Conservation (phyloP, 1,140 invertebrate species). For the Brachionus sp. region DNA sequence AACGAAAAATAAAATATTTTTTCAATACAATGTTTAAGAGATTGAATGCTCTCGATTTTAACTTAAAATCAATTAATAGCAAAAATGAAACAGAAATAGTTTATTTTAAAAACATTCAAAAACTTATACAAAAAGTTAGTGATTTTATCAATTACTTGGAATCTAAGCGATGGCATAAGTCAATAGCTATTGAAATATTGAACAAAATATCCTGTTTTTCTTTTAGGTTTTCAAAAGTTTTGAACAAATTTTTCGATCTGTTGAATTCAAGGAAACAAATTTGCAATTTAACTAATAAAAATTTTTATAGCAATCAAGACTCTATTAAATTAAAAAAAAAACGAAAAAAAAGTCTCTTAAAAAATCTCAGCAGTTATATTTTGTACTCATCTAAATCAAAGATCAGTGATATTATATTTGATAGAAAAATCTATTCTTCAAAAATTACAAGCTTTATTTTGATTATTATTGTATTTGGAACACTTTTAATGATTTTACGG, state of each 20-base stretch:
- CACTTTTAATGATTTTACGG: background rate
- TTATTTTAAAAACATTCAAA: background rate
- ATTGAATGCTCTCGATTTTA: background rate
- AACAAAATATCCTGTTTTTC: background rate
- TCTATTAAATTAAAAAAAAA: background rate
- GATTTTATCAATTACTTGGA: slow-evolving; percentile 20
- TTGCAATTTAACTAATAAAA: background rate
- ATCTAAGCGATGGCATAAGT: background rate
- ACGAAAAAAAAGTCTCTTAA: background rate
- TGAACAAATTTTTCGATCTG: background rate
- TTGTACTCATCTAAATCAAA: background rate
- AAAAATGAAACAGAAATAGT: background rate
- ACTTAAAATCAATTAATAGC: background rate
- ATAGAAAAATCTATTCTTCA: background rate
- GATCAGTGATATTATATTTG: background rate
- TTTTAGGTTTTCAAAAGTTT: background rate
- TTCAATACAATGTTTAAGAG: slow-evolving; percentile 1
- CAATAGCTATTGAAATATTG: background rate
- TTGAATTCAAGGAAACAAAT: background rate
- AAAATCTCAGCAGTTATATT: background rate
- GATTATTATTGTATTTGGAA: background rate
- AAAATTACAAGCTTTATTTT: background rate
- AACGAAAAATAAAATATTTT: slow-evolving; percentile 1
- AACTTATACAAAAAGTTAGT: background rate
- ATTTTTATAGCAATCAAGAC: background rate